Conservation (phyloP, 2,113 vertebrate genomes). For the Tichodroma muraria region DNA sequence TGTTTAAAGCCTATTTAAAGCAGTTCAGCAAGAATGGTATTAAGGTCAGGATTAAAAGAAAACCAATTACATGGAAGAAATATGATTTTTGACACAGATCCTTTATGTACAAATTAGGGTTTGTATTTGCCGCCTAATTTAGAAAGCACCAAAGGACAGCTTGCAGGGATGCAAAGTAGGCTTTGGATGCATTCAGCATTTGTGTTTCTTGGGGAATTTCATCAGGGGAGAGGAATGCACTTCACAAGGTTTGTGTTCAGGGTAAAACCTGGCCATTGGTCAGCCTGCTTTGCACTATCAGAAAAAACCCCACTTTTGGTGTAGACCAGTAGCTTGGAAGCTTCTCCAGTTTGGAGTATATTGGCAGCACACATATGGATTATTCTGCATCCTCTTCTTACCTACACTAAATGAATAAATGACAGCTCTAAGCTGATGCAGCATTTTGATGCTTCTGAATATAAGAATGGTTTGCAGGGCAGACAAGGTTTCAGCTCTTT, state of each 20-base stretch:
- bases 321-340: neutral
- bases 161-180: constrained; percentile 5
- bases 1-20: constrained; percentile 67
- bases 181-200: constrained; percentile 19
- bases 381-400: neutral
- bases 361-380: fast-evolving
- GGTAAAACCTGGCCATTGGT: neutral
- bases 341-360: neutral
- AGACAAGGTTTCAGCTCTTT: neutral
- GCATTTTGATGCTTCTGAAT: neutral
- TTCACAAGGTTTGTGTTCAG: neutral
- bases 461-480: neutral
- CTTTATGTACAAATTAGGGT: constrained; percentile 56
- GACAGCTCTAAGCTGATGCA: neutral
- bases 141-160: constrained; percentile 56
- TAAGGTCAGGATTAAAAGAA: constrained; percentile 65
- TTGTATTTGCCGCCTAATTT: constrained; percentile 57
- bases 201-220: neutral
- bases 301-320: neutral
- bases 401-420: neutral
- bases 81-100: constrained; percentile 63
- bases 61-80: constrained; percentile 68
- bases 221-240: neutral
- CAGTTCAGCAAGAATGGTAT: constrained; percentile 60
- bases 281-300: neutral